Conservation (phyloP, 2,797 vertebrate species). For the Centropyge bicolor region DNA sequence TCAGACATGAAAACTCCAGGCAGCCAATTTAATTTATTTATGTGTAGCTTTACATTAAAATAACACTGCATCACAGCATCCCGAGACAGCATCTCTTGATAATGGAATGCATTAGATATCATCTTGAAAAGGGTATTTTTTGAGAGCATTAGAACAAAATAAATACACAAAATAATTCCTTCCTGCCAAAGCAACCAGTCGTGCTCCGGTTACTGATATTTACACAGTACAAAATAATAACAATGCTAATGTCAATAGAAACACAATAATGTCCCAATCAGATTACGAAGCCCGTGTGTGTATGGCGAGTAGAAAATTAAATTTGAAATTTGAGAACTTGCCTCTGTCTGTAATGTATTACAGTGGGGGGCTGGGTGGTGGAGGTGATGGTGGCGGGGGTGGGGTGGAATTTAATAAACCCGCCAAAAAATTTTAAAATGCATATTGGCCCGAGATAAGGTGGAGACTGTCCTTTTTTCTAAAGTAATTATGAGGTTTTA, state of each 20-base stretch:
- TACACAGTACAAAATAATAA: constrained; percentile 88
- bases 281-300: constrained; percentile 82
- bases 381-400: constrained; percentile 27
- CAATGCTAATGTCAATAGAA: constrained; percentile 90
- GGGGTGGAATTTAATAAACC: constrained; percentile 88
- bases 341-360: constrained; percentile 87
- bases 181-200: constrained; percentile 74
- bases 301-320: constrained; percentile 86
- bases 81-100: constrained; percentile 69
- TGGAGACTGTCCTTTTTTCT: constrained; percentile 88
- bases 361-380: constrained; percentile 53
- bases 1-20: constrained; percentile 58
- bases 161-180: constrained; percentile 79
- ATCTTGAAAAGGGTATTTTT: constrained; percentile 65
- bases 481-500: constrained; percentile 91
- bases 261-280: constrained; percentile 88
- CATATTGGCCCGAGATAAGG: constrained; percentile 89
- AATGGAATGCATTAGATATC: constrained; percentile 76
- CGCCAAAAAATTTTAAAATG: constrained; percentile 88
- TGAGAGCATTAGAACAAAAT: constrained; percentile 76
- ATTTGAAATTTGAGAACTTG: constrained; percentile 91
- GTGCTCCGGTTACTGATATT: constrained; percentile 84
- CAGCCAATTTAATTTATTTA: constrained; percentile 63
- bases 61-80: constrained; percentile 50
- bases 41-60: constrained; percentile 65